Conservation (phyloP, 1,140 invertebrate genomes). For the Lycorma delicatula region DNA sequence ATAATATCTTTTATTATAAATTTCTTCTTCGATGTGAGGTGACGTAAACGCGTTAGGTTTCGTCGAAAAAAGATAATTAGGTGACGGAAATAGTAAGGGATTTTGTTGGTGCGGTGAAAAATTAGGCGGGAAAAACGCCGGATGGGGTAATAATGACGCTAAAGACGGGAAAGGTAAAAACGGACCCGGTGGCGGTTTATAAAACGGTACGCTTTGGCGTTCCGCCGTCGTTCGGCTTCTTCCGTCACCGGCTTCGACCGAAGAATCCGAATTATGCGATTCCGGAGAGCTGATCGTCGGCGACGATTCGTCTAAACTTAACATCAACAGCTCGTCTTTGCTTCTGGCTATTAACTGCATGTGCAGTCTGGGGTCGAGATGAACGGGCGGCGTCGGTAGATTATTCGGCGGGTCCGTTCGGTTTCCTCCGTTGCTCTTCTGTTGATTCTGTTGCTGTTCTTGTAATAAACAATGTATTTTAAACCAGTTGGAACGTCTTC, state of each 20-base stretch:
- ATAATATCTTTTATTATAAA: constrained; percentile 56
- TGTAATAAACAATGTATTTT: constrained; percentile 53
- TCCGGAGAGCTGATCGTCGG: constrained; percentile 66
- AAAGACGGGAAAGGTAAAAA: constrained; percentile 38
- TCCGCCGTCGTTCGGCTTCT: too few species aligned
- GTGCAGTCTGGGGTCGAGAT: constrained; percentile 35
- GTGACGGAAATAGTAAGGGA: constrained; percentile 12
- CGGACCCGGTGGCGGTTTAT: constrained; percentile 33
- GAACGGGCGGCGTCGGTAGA: constrained; percentile 28
- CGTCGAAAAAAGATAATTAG: constrained; percentile 9
- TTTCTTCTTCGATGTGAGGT: constrained; percentile 37
- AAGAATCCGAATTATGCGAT: constrained; percentile 65
- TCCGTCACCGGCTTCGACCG: constrained; percentile 50
- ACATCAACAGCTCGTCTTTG: constrained; percentile 47
- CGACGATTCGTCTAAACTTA: constrained; percentile 44
- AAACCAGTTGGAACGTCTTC: constrained; percentile 50
- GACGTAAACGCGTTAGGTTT: constrained; percentile 8
- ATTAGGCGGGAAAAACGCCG: constrained; percentile 10
- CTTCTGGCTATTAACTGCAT: constrained; percentile 37
- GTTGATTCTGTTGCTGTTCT: constrained; percentile 40
- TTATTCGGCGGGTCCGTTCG: neutral
- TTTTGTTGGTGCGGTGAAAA: constrained; percentile 4
- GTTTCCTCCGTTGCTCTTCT: constrained; percentile 1
- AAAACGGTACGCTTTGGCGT: constrained; percentile 18
- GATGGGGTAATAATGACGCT: constrained; percentile 14